Evolutionary conservation across 2,113 vertebrate species (phyloP), one percentile per base, ranked within the genome.

Genomic region (Nematolebias whitei): DNA sequence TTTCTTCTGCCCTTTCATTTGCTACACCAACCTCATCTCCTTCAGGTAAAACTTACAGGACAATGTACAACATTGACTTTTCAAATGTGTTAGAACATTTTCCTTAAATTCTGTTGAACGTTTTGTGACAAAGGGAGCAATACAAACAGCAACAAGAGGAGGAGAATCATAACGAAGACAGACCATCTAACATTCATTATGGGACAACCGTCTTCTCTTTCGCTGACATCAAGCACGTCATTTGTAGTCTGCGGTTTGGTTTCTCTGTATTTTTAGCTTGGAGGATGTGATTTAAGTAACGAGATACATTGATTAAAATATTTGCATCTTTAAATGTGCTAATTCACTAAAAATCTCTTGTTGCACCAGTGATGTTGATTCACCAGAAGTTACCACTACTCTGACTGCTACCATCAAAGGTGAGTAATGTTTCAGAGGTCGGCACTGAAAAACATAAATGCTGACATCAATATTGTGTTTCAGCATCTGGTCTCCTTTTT

Each of bases 1-100:
- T 41, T 93, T 96, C 83, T 93, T 95, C 78, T 92, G 93, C 68
- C 96, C 96, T 0, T 48, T 92, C 15, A 91, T 97, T 63, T 92
- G 95, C 81, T 96, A 91, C 88, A 94, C 94, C 64, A 62, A 86
- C 49, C 77, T 97, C 70, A 94, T 97, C 79, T 71, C 89, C 51
- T 97, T 93, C 88, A 94, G 93, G 96, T 95, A 23, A 69, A 49
- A 12, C 35, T 14, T 51, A 24, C 20, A 39, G 14, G 22, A 24
- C 39, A 11, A 12, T 18, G 23, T 10, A 0, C 35, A 2, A 23
- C 1, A 15, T 47, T 19, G 20, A n/a, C 3, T 20, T 47, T n/a
- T 47, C 9, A 47, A 47, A 20, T 6, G 18, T 43, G 9, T 47
- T 0, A 20, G 3, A 47, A 20, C 7, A 18, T 47, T 47, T 47